Percentiles rank a stretch among this genome's conserved stretches.
These are phyloP conservation scores for Apotomis capreana DNA, from an alignment of 2,888 invertebrate species.

Conservation along the genomic window DNA sequence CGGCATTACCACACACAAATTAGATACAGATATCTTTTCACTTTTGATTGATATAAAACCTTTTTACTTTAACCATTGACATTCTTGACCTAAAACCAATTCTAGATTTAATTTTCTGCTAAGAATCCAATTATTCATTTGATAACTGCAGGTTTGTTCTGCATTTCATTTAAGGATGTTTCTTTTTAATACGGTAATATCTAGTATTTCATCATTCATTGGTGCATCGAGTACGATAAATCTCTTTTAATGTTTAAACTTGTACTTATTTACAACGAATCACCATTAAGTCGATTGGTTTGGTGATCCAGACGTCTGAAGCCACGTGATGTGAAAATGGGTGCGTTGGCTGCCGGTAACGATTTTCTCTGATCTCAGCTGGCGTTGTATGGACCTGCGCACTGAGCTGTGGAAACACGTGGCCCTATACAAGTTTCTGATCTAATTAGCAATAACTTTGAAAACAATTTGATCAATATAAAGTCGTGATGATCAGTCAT, in stretches of 20 bases:
- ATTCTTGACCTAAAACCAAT: conserved; percentile 8
- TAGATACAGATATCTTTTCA: background rate
- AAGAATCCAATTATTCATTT: conserved; percentile 3
- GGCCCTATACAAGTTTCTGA: conserved; percentile 48
- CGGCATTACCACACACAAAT: conserved; percentile 14
- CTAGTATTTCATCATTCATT: too few species aligned
- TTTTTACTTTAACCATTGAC: background rate
- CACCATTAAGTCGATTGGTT: background rate
- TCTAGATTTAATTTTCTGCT: conserved; percentile 3
- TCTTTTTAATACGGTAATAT: too few species aligned
- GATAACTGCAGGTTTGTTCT: background rate
- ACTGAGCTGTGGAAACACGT: conserved; percentile 65
- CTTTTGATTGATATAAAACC: background rate
- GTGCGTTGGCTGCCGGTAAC: conserved; percentile 66
- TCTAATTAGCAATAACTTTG: conserved; percentile 28
- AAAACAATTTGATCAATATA: conserved; percentile 12
- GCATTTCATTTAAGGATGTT: background rate
- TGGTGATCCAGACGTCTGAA: conserved; percentile 30
- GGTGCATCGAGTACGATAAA: background rate
- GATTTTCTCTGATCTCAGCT: conserved; percentile 80
- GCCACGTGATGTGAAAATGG: conserved; percentile 62
- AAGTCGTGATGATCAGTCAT: background rate
- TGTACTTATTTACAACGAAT: background rate
- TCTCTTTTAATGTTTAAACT: background rate
- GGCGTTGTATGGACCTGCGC: conserved; percentile 72